Evolutionary conservation across 2,888 invertebrate genomes (phyloP).

Genomic region (Fabriciana adippe): DNA sequence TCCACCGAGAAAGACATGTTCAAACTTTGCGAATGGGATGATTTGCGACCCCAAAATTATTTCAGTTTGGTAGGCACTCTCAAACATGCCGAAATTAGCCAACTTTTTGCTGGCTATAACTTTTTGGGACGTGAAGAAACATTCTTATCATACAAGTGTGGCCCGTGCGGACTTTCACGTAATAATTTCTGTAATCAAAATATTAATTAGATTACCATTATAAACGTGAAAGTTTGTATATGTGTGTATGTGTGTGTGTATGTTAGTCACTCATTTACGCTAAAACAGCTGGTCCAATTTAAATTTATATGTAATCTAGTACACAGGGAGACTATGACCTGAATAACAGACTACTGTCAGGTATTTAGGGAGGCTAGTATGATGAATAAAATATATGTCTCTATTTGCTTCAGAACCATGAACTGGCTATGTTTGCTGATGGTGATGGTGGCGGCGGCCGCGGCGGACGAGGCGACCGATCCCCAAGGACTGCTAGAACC

Average conservation of each 20-base stretch:
- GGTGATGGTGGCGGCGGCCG: constrained; percentile 49
- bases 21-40: constrained; percentile 37
- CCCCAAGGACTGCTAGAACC: constrained; percentile 61
- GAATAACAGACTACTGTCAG: not conserved
- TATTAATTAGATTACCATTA: not conserved
- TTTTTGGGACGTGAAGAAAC: constrained; percentile 19
- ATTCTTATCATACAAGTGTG: constrained; percentile 7
- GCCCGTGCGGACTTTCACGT: not conserved
- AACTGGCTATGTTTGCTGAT: constrained; percentile 52
- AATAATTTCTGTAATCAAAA: not conserved
- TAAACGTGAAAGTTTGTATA: not conserved
- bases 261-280: no score
- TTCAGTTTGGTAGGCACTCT: constrained; percentile 31
- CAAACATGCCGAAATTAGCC: constrained; percentile 32
- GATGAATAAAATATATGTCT: no score
- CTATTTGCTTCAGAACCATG: constrained; percentile 49
- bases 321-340: no score
- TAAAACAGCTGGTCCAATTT: no score
- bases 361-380: no score
- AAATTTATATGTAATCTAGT: no score
- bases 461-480: constrained; percentile 63
- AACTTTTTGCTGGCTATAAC: constrained; percentile 35
- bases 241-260: no score
- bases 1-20: constrained; percentile 37
- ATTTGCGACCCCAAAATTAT: constrained; percentile 32